phyloP scores from a whole-genome alignment of 2,888 invertebrate genomes.

The Nematopogon swammerdamellus region DNA sequence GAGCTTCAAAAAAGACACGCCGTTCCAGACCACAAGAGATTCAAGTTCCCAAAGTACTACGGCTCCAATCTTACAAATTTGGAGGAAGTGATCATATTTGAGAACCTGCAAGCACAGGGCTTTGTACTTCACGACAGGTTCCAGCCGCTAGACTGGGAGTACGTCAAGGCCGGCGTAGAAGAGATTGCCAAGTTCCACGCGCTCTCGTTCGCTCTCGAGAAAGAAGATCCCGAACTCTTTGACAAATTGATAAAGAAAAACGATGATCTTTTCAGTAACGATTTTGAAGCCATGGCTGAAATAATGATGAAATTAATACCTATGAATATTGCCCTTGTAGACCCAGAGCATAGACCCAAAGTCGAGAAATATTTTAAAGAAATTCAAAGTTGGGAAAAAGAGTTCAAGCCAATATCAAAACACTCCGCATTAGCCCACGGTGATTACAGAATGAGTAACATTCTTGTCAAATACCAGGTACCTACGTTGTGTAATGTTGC shows the following conservation, averaged over 20 bases:
- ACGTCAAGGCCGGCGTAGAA: background rate
- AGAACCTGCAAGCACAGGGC: background rate
- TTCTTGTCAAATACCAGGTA: background rate
- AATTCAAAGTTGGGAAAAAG: background rate
- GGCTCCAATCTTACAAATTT: background rate
- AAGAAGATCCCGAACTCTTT: background rate
- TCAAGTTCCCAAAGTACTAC: background rate
- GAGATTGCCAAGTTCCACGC: background rate
- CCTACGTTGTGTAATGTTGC: too few species aligned
- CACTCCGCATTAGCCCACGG: background rate
- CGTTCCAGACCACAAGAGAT: background rate
- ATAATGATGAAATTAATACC: background rate
- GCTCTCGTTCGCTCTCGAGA: background rate
- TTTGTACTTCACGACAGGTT: background rate
- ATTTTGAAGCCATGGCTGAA: background rate
- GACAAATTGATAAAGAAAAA: background rate
- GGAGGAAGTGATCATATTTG: background rate
- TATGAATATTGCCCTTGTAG: background rate
- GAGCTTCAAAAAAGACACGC: constrained; percentile 5
- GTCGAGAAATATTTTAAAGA: background rate
- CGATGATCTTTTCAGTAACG: background rate
- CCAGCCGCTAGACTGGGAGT: background rate
- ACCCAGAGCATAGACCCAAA: background rate
- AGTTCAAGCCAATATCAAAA: background rate
- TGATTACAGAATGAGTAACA: background rate